phyloP scores from a whole-genome alignment of 2,888 invertebrate genomes.

The Polymixis lichenea region DNA sequence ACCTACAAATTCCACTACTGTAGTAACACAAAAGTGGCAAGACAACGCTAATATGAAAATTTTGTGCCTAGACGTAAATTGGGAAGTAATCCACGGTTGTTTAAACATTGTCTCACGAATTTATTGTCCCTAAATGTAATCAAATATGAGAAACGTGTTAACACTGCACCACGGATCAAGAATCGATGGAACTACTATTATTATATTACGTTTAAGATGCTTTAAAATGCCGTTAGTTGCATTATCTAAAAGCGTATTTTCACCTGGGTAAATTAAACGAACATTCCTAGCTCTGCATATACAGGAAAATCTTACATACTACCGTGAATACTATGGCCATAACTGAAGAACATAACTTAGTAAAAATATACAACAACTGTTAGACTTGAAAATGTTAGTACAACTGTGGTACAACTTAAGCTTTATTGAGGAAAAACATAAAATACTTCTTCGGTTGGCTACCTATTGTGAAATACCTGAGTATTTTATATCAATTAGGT shows the following conservation, averaged over 20 bases:
- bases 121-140: slow-evolving; percentile 68
- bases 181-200: neutral
- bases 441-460: neutral
- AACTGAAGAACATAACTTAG: neutral
- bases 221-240: neutral
- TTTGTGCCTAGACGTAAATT: slow-evolving; percentile 72
- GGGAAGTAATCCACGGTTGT: slow-evolving; percentile 65
- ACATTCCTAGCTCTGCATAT: slow-evolving; percentile 1
- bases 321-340: neutral
- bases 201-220: neutral
- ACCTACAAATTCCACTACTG: slow-evolving; percentile 26
- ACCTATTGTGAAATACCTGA: neutral
- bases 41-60: slow-evolving; percentile 74
- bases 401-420: neutral
- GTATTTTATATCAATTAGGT: neutral
- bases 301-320: neutral
- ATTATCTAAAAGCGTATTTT: neutral
- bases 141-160: slow-evolving; percentile 57
- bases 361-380: slow-evolving; percentile 5
- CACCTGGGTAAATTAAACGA: neutral
- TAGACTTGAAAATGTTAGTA: neutral
- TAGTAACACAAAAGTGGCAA: slow-evolving; percentile 71
- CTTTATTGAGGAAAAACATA: slow-evolving; percentile 5
- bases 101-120: slow-evolving; percentile 69
- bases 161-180: neutral